Evolutionary conservation across 1,140 invertebrate genomes (phyloP).

Genomic region (Hylaeus anthracinus): DNA sequence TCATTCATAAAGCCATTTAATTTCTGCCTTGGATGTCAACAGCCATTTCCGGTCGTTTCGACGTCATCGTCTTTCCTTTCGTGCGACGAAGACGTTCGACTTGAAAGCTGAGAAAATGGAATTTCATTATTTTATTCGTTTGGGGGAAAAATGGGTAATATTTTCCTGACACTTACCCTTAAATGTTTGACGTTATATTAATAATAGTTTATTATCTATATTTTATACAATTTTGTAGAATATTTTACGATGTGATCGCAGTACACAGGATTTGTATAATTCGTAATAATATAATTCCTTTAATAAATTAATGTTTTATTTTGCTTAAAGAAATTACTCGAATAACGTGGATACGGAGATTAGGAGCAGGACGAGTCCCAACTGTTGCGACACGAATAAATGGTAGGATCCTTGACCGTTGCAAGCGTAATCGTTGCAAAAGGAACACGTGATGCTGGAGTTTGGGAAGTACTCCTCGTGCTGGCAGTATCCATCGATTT

Average conservation of each 20-base stretch:
- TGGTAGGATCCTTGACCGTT: constrained; percentile 51
- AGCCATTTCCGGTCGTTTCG: constrained; percentile 65
- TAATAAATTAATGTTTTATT: too few species aligned
- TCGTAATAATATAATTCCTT: too few species aligned
- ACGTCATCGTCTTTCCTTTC: constrained; percentile 12
- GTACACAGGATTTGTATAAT: too few species aligned
- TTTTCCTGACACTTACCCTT: too few species aligned
- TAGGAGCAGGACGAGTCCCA: not conserved
- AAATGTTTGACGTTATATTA: too few species aligned
- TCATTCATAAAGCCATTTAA: constrained; percentile 72
- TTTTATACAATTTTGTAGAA: not conserved
- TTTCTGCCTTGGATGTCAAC: constrained; percentile 68
- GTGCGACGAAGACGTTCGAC: too few species aligned
- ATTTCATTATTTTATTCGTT: too few species aligned
- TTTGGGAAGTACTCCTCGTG: constrained; percentile 62
- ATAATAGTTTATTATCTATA: not conserved
- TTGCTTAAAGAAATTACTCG: not conserved
- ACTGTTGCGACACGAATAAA: not conserved
- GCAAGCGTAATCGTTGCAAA: constrained; percentile 71
- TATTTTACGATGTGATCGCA: not conserved
- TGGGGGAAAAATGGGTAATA: too few species aligned
- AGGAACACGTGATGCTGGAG: constrained; percentile 68
- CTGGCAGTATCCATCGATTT: constrained; percentile 67
- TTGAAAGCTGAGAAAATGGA: not conserved
- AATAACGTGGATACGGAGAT: not conserved